Evolutionary conservation across 30 jellyfish, hydroid and myxozoan species (phyloP).

Genomic region (Sanderia malayensis): DNA sequence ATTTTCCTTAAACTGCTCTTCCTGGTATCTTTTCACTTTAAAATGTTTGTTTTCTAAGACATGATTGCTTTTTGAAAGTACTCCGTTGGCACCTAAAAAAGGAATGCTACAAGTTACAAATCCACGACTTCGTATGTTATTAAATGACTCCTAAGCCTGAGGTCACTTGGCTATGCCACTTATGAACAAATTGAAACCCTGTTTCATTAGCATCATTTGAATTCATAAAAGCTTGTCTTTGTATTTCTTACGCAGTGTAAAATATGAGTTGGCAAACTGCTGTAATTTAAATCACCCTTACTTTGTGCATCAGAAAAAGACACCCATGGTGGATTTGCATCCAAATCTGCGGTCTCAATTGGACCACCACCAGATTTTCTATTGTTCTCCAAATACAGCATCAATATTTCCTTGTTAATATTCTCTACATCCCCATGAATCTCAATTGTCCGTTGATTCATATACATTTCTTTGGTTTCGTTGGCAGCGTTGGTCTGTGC

Average conservation of each 20-base stretch:
- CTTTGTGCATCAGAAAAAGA: constrained; percentile 16
- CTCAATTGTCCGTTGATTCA: constrained; percentile 6
- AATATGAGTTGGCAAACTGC: no score
- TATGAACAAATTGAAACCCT: no score
- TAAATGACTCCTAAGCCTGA: no score
- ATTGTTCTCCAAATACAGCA: constrained; percentile 9
- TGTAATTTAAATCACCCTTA: no score
- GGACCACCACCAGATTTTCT: constrained; percentile 37
- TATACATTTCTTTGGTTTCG: background rate
- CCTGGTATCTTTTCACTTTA: background rate
- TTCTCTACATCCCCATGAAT: constrained; percentile 16
- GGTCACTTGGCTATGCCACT: no score
- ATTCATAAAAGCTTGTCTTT: no score
- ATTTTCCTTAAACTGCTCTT: background rate
- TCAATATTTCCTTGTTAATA: background rate
- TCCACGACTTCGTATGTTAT: no score
- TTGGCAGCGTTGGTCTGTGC: background rate
- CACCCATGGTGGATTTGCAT: constrained; percentile 19
- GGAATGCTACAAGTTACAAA: no score
- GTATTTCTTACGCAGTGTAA: no score
- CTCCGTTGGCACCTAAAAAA: constrained; percentile 2
- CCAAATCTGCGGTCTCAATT: background rate
- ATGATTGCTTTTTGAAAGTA: background rate
- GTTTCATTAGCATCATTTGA: no score
- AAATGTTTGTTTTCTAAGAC: background rate